Conservation (phyloP, 2,797 vertebrate species). For the Galagoides demidoff region DNA sequence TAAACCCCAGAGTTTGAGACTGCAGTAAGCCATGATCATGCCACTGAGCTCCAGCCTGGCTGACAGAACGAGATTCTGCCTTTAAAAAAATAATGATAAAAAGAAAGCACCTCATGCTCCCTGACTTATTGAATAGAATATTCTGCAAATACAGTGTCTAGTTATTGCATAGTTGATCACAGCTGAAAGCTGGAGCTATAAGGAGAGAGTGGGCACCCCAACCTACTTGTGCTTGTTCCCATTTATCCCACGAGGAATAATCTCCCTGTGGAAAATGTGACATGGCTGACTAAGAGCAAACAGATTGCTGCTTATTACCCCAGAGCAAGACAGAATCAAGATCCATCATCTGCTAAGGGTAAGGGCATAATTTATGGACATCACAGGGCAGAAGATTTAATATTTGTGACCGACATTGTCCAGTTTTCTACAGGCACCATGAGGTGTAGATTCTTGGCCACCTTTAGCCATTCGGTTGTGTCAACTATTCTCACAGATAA, state of each 20-base stretch:
- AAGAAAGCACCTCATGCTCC: background rate
- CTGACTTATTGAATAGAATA: background rate
- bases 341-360: background rate
- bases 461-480: background rate
- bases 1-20: background rate
- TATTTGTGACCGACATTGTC: background rate
- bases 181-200: background rate
- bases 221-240: background rate
- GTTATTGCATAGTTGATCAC: background rate
- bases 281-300: background rate
- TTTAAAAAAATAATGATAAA: background rate
- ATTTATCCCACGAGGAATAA: background rate
- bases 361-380: background rate
- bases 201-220: background rate
- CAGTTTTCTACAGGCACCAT: background rate
- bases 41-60: background rate
- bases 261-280: background rate
- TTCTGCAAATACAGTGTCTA: background rate
- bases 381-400: background rate
- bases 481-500: background rate
- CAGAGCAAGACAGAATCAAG: background rate
- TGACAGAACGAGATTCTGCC: background rate
- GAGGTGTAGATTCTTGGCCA: background rate
- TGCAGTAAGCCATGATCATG: background rate
- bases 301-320: background rate